A percentile compares a stretch with the other conserved stretches of the same genome.
These are phyloP conservation scores for Buathra laborator DNA, from an alignment of 2,888 invertebrate genomes.

Conservation along the genomic window DNA sequence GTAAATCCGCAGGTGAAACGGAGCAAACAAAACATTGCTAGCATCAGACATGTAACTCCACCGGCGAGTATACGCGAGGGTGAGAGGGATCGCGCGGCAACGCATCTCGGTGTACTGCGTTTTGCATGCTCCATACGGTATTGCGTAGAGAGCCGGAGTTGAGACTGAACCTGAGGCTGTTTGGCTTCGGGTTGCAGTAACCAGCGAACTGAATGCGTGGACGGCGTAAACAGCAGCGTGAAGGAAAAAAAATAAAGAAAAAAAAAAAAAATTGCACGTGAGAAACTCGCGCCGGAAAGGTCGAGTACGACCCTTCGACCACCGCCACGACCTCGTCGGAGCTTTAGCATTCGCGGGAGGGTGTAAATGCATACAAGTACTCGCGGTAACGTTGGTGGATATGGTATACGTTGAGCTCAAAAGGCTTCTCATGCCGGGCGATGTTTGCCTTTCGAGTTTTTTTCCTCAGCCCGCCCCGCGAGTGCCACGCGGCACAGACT, in stretches of 20 bases:
- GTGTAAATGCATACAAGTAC: constrained; percentile 51
- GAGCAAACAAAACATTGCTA: constrained; percentile 65
- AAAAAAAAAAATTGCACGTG: constrained; percentile 48
- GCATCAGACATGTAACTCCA: constrained; percentile 46
- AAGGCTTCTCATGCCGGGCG: constrained; percentile 67
- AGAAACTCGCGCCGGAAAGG: constrained; percentile 49
- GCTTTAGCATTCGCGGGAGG: constrained; percentile 44
- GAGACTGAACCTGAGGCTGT: constrained; percentile 46
- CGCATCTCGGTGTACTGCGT: constrained; percentile 38
- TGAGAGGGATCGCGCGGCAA: constrained; percentile 30
- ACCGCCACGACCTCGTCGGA: constrained; percentile 14
- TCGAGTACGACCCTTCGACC: constrained; percentile 65
- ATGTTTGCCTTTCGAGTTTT: constrained; percentile 70
- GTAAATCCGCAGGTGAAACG: constrained; percentile 80
- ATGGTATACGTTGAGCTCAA: constrained; percentile 57
- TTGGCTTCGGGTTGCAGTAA: constrained; percentile 46
- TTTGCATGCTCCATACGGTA: constrained; percentile 39
- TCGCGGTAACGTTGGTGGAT: constrained; percentile 23
- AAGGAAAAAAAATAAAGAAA: constrained; percentile 36
- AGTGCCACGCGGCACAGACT: constrained; percentile 39
- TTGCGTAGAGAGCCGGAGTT: constrained; percentile 51
- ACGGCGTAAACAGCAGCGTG: constrained; percentile 36
- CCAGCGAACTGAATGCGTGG: constrained; percentile 56
- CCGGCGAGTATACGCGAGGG: constrained; percentile 4
- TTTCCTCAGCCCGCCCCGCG: constrained; percentile 22